A percentile compares a stretch with the other conserved stretches of the same genome.
Evolutionary conservation across 2,113 vertebrate species (phyloP).

Genomic region (Indri indri): DNA sequence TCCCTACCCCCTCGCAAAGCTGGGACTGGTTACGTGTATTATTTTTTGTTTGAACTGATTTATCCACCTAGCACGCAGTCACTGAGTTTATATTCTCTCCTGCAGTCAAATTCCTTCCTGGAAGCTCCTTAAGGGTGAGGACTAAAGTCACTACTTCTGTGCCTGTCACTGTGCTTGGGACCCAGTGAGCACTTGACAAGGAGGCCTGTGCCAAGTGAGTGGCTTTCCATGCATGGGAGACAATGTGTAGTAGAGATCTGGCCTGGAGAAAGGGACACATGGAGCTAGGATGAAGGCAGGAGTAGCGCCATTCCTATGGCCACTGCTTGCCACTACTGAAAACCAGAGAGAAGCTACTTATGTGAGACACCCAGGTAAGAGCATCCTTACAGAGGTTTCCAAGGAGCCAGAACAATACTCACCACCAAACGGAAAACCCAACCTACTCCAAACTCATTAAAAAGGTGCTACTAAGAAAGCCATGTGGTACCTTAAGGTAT

Average conservation of each 20-base stretch:
- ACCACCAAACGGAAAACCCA: neutral
- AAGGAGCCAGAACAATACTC: neutral
- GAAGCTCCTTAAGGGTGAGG: neutral
- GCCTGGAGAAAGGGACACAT: neutral
- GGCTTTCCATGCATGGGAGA: neutral
- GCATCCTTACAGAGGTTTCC: neutral
- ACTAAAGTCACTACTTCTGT: neutral
- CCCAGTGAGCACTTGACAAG: neutral
- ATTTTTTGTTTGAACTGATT: neutral
- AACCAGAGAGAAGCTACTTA: neutral
- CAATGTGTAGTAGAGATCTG: neutral
- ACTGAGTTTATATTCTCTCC: too few relatives aligned
- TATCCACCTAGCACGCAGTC: neutral
- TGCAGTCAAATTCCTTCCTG: neutral
- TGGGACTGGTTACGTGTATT: neutral
- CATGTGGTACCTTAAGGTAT: slow-evolving; percentile 95
- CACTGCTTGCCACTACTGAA: neutral
- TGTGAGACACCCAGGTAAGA: neutral
- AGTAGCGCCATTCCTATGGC: neutral
- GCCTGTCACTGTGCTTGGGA: neutral
- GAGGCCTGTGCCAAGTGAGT: neutral
- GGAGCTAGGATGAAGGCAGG: neutral
- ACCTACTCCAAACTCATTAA: neutral
- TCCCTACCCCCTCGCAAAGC: neutral
- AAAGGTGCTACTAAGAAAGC: neutral